Base-by-base conservation (phyloP, 2,797 vertebrate genomes). In the Pangasius mekongensis region DNA sequence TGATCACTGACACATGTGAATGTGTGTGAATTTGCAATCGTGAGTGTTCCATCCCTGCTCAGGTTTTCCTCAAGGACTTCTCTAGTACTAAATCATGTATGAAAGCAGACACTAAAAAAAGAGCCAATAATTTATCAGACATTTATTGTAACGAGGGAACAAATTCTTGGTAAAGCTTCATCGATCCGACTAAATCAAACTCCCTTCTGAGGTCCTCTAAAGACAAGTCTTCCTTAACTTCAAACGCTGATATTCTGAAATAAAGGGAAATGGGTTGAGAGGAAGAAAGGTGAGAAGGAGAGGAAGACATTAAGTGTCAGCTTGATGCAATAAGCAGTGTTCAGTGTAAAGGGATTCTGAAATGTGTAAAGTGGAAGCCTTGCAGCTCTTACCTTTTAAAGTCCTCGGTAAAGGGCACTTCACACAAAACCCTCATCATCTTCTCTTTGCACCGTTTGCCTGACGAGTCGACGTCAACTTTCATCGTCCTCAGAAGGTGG, bases 401-500 rank as follows among this genome's bases (percentile, higher is more conserved):
- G 69, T 86, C 84, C 13, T 85, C 86, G 13, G 83, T 66, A 20
- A 91, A 84, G 14, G 91, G 90, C 90, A 92, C 93, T 94, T 97
- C 97, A 89, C 93, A 96, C 10, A 97, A 95, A 84, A 97, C 94
- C 85, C 95, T 96, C 90, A 97, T 96, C 97, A 97, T 97, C 94
- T 95, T 97, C 94, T 97, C 97, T 93, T 94, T 97, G 94, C 97
- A 97, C 89, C 95, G 96, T 93, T 96, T 97, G 93, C 97, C 95
- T 43, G 95, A 95, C 67, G 97, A 97, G 92, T 97, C 96, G 89
- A 97, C 95, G 90, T 97, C 97, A 36, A 97, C 95, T 92, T 97
- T 97, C 87, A 93, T 95, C 64, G 95, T 96, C 95, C 96, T 97
- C 92, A 96, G 97, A 89, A 97, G 95, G 91, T 96, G 87, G 92